Conservation (phyloP, 1,140 invertebrate species). For the Platyscapa corneri region DNA sequence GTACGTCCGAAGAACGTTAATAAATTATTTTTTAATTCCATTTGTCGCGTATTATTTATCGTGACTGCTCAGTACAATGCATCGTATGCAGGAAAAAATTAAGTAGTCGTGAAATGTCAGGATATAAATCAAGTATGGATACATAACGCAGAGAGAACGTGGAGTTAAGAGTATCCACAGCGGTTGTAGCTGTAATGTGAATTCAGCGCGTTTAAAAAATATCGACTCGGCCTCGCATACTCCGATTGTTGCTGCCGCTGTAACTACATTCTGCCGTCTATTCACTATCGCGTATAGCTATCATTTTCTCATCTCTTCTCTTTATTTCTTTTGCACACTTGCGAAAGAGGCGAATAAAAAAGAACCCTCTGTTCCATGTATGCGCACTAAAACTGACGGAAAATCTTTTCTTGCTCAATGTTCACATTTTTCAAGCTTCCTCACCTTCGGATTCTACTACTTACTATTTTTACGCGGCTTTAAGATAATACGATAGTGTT, state of each 20-base stretch:
- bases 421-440: background rate
- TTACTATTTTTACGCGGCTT: conserved; percentile 2
- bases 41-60: too few relatives aligned
- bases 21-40: too few relatives aligned
- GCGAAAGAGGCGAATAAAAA: background rate
- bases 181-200: background rate
- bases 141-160: background rate
- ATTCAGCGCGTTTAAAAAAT: background rate
- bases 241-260: background rate
- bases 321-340: background rate
- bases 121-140: background rate
- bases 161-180: background rate
- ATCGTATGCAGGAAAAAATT: too few relatives aligned
- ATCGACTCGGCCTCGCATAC: background rate
- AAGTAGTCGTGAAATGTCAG: too few relatives aligned
- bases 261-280: background rate
- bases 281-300: background rate
- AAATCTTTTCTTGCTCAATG: conserved; percentile 16
- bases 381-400: background rate
- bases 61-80: too few relatives aligned
- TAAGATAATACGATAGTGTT: background rate
- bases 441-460: background rate
- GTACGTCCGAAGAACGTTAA: too few relatives aligned
- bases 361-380: background rate
- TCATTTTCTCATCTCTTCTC: background rate